Conservation (phyloP, 1,140 invertebrate genomes). For the Oryzaephilus surinamensis region DNA sequence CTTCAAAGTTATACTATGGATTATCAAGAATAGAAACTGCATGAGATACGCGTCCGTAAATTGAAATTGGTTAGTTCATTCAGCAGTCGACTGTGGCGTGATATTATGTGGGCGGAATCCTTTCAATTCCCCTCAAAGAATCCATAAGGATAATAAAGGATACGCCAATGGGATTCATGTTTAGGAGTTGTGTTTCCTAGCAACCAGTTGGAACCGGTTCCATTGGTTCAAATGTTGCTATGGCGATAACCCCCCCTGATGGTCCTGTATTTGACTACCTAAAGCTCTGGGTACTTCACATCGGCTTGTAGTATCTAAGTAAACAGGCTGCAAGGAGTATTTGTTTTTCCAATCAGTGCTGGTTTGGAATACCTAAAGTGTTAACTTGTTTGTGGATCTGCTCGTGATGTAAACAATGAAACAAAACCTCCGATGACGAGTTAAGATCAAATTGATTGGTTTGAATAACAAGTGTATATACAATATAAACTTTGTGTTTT, state of each 20-base stretch:
- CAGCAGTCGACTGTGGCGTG: constrained; percentile 12
- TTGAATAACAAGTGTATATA: too few species aligned
- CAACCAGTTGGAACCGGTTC: constrained; percentile 11
- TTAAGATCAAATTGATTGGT: constrained; percentile 33
- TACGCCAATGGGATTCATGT: constrained; percentile 18
- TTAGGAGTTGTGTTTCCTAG: constrained; percentile 20
- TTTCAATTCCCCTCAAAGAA: constrained; percentile 5
- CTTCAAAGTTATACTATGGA: constrained; percentile 11
- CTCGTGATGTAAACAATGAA: constrained; percentile 39
- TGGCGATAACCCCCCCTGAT: constrained; percentile 26
- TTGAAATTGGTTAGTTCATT: constrained; percentile 24
- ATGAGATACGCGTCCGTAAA: constrained; percentile 9
- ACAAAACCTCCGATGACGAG: constrained; percentile 35
- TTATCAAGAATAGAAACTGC: constrained; percentile 10
- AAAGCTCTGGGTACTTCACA: constrained; percentile 39
- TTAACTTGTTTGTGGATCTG: constrained; percentile 38
- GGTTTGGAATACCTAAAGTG: constrained; percentile 38
- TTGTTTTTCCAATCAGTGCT: constrained; percentile 40
- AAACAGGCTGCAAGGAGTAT: constrained; percentile 38
- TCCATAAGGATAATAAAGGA: background rate
- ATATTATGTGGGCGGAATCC: constrained; percentile 6
- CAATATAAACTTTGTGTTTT: constrained; percentile 9
- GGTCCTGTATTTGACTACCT: constrained; percentile 35
- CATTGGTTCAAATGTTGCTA: constrained; percentile 26
- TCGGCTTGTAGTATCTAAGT: constrained; percentile 39